These are phyloP conservation scores for Dendrocopos noguchii DNA, from an alignment of 2,113 vertebrate species.

Conservation along the genomic window DNA sequence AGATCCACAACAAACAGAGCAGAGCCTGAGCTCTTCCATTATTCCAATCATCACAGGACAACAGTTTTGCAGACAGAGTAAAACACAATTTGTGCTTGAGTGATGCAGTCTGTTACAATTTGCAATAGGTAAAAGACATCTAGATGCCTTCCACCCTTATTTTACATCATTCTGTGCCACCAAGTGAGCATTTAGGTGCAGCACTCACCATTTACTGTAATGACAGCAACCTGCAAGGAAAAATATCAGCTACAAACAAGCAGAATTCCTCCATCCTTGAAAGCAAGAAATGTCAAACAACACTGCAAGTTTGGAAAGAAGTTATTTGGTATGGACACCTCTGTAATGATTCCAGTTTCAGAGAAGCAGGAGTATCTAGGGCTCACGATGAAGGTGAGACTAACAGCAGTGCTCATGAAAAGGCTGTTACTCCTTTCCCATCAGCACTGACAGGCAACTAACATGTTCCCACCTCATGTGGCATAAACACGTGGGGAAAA, in stretches of 20 bases:
- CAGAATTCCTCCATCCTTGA: not conserved
- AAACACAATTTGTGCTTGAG: not conserved
- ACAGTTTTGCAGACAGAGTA: conserved; percentile 4
- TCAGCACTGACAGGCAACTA: not conserved
- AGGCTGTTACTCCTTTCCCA: not conserved
- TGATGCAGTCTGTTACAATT: not conserved
- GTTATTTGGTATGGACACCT: not conserved
- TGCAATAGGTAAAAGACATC: conserved; percentile 2
- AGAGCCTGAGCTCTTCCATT: not conserved
- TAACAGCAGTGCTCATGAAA: not conserved
- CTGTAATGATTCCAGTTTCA: not conserved
- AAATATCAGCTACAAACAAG: not conserved
- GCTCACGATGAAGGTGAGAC: not conserved
- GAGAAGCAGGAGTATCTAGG: not conserved
- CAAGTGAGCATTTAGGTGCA: not conserved
- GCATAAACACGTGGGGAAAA: fast-evolving
- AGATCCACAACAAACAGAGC: conserved; percentile 23
- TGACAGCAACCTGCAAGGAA: not conserved
- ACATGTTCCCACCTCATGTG: fast-evolving
- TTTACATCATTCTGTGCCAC: not conserved
- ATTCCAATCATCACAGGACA: not conserved
- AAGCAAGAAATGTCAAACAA: not conserved
- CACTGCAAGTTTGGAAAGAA: not conserved
- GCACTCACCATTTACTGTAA: not conserved
- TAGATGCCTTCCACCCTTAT: not conserved